A percentile compares a stretch with the other conserved stretches of the same genome.
These are phyloP conservation scores for Cantharis rufa DNA, from an alignment of 2,888 invertebrate species.

Conservation along the genomic window DNA sequence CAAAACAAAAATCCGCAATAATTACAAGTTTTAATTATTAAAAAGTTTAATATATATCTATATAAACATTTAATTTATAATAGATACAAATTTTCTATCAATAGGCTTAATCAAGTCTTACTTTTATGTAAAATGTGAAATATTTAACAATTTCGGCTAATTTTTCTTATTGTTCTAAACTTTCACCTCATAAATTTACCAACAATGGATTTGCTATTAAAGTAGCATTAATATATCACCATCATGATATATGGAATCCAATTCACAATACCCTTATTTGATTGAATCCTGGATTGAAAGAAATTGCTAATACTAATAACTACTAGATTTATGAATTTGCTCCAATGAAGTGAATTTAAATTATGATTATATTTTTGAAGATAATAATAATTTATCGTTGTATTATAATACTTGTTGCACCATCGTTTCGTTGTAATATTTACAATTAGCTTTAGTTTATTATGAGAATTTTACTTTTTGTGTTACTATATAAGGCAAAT, in stretches of 20 bases:
- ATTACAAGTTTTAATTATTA: neutral
- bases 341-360: neutral
- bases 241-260: neutral
- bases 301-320: neutral
- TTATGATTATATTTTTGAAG: neutral
- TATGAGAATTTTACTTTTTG: neutral
- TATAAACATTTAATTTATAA: no score
- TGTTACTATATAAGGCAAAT: neutral
- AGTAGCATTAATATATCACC: neutral
- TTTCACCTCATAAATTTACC: neutral
- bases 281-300: neutral
- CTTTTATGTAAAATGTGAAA: neutral
- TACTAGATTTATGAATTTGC: neutral
- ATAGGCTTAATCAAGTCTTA: no score
- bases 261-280: neutral
- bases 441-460: neutral
- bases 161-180: neutral
- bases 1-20: neutral
- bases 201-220: neutral
- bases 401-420: neutral
- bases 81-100: no score
- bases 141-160: neutral
- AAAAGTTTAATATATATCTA: neutral
- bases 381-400: neutral
- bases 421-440: neutral